Evolutionary conservation across 2,888 invertebrate species (phyloP).

Genomic region (Halictus quadricinctus): DNA sequence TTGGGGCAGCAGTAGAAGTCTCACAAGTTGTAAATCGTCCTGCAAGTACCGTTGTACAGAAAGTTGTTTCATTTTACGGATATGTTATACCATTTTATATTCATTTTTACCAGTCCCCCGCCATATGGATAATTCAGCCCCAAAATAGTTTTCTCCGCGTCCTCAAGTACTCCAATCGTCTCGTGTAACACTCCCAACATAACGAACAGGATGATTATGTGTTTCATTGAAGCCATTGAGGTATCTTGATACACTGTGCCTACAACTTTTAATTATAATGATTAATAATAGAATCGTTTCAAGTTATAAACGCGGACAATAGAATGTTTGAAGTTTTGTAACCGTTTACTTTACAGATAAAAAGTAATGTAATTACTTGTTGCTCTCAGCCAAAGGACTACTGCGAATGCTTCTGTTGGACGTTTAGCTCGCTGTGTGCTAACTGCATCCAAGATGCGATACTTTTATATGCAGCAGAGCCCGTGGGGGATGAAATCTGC

Average conservation of each 20-base stretch:
- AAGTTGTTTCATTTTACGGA: neutral
- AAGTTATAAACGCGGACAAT: neutral
- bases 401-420: slow-evolving; percentile 19
- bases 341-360: neutral
- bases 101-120: slow-evolving; percentile 64
- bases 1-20: slow-evolving; percentile 72
- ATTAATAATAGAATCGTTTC: neutral
- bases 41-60: slow-evolving; percentile 49
- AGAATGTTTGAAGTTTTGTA: neutral
- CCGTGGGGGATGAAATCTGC: slow-evolving; percentile 39
- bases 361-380: slow-evolving; percentile 4
- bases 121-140: slow-evolving; percentile 58
- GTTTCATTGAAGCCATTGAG: slow-evolving; percentile 48
- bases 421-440: slow-evolving; percentile 16
- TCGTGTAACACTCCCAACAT: slow-evolving; percentile 55
- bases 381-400: neutral
- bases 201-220: slow-evolving; percentile 46
- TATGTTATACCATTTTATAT: neutral
- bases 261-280: neutral
- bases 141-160: slow-evolving; percentile 64
- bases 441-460: slow-evolving; percentile 2
- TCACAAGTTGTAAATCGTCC: slow-evolving; percentile 76
- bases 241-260: neutral
- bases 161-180: slow-evolving; percentile 62
- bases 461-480: slow-evolving; percentile 59